A percentile compares a stretch with the other conserved stretches of the same genome.
phyloP scores from a whole-genome alignment of 2,113 vertebrate genomes.

The Ranitomeya imitator region DNA sequence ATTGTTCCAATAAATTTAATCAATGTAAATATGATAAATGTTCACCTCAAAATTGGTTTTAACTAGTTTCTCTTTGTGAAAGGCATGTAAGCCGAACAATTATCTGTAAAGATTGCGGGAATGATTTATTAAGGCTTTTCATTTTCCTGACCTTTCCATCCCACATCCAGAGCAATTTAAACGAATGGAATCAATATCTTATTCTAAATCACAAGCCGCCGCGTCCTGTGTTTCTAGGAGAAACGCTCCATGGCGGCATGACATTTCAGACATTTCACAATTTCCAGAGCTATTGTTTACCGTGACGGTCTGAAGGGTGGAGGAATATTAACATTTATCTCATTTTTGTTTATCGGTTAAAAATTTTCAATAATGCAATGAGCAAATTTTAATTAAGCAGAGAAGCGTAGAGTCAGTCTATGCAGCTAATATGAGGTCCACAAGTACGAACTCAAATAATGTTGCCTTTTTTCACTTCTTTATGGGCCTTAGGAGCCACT shows the following conservation, averaged over 20 bases:
- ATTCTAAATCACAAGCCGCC: conserved; percentile 16
- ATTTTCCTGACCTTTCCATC: conserved; percentile 45
- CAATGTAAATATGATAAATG: conserved; percentile 25
- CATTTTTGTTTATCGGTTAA: not conserved
- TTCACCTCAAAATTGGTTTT: conserved; percentile 25
- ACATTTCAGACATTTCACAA: conserved; percentile 34
- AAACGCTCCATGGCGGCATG: conserved; percentile 27
- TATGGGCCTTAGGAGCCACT: not conserved
- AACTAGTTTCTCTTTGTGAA: conserved; percentile 21
- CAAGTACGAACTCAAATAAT: not conserved
- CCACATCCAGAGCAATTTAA: conserved; percentile 30
- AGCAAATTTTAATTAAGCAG: not conserved
- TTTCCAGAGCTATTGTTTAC: conserved; percentile 32
- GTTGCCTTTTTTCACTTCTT: not conserved
- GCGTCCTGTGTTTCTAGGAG: conserved; percentile 28
- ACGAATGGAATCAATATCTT: conserved; percentile 47
- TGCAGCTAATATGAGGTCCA: not conserved
- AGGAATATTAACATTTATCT: conserved; percentile 2
- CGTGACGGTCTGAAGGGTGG: not conserved
- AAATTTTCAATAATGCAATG: not conserved
- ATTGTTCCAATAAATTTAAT: conserved; percentile 4
- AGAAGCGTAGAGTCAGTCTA: not conserved
- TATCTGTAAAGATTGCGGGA: conserved; percentile 30
- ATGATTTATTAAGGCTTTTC: conserved; percentile 49
- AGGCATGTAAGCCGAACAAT: conserved; percentile 1